Percentiles rank a stretch among this genome's conserved stretches.
Conservation (phyloP, 2,797 vertebrate genomes). For the Eulemur mongoz region DNA sequence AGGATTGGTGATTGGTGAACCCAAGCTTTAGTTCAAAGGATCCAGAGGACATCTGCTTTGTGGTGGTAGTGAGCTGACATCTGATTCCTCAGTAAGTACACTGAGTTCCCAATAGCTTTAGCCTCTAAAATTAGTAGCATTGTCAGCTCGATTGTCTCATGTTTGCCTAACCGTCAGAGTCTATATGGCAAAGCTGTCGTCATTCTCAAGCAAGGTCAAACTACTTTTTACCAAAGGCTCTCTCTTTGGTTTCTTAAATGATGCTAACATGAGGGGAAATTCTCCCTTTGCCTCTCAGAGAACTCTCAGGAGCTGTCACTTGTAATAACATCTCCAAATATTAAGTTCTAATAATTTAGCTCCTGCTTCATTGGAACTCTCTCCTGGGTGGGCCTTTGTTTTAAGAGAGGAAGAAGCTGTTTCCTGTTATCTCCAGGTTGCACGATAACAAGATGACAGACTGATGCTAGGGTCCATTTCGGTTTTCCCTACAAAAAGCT, state of each 20-base stretch:
- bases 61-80: slow-evolving; percentile 47
- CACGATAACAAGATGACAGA: slow-evolving; percentile 57
- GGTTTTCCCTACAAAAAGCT: slow-evolving; percentile 46
- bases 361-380: slow-evolving; percentile 13
- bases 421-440: slow-evolving; percentile 77
- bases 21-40: slow-evolving; percentile 52
- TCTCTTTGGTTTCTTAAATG: not conserved
- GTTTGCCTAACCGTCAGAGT: slow-evolving; percentile 38
- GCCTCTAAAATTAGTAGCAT: slow-evolving; percentile 50
- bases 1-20: slow-evolving; percentile 31
- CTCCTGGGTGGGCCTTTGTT: slow-evolving; percentile 62
- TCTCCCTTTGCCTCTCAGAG: not conserved
- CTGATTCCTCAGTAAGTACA: not conserved
- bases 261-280: not conserved
- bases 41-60: slow-evolving; percentile 37
- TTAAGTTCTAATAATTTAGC: not conserved
- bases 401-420: slow-evolving; percentile 74
- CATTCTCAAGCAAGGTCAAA: slow-evolving; percentile 29
- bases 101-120: not conserved
- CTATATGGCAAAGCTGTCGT: not conserved
- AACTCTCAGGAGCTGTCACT: fast-evolving
- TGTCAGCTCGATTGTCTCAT: not conserved
- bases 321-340: slow-evolving; percentile 26
- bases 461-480: slow-evolving; percentile 32
- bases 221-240: slow-evolving; percentile 31